phyloP scores from a whole-genome alignment of 2,888 invertebrate species.

The Escarpia spicata region DNA sequence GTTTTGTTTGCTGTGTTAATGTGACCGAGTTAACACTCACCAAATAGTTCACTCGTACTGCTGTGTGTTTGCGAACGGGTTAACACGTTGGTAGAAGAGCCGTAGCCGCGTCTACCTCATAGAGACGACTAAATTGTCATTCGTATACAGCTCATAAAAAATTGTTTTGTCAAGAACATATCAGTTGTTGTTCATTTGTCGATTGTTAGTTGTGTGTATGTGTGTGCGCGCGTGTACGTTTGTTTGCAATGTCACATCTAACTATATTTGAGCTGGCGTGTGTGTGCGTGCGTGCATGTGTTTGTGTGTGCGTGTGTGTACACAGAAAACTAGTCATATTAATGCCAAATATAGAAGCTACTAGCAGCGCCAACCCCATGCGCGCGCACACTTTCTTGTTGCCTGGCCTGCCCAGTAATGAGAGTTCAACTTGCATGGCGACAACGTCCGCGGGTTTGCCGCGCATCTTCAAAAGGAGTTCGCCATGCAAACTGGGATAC shows the following conservation, averaged over 20 bases:
- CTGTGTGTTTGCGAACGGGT: background rate
- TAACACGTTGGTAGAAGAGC: background rate
- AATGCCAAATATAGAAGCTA: too few species aligned
- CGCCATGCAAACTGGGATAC: too few species aligned
- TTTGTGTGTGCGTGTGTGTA: background rate
- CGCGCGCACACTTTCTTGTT: background rate
- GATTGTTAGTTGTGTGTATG: background rate
- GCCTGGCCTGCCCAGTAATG: too few species aligned
- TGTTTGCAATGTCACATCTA: too few species aligned
- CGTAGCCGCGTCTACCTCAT: slow-evolving; percentile 1
- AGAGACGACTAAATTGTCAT: background rate
- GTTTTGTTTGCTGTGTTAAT: background rate
- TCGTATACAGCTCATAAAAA: background rate
- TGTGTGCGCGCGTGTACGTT: background rate
- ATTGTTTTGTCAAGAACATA: slow-evolving; percentile 1
- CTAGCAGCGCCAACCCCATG: background rate
- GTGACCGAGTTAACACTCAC: background rate
- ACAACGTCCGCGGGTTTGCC: too few species aligned
- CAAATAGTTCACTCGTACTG: background rate
- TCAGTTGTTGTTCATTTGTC: background rate
- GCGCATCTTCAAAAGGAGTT: too few species aligned
- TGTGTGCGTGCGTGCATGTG: background rate
- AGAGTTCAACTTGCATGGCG: too few species aligned
- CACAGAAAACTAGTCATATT: too few species aligned
- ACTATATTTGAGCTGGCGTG: background rate